Conservation (phyloP, 2,888 invertebrate species). For the Macrosoma leucophasiata region DNA sequence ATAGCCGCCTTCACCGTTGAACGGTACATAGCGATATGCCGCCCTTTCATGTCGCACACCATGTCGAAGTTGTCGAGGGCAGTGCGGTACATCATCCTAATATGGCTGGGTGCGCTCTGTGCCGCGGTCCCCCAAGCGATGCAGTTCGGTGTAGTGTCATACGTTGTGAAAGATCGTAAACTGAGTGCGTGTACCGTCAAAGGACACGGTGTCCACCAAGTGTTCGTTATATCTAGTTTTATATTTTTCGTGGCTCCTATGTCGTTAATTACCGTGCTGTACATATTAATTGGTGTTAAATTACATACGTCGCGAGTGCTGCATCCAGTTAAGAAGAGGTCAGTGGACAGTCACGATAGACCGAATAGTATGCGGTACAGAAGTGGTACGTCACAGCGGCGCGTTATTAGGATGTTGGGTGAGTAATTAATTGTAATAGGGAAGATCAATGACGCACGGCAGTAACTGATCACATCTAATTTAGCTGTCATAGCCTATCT, state of each 20-base stretch:
- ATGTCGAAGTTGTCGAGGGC: conserved; percentile 90
- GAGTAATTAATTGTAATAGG: no score
- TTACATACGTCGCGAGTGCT: conserved; percentile 79
- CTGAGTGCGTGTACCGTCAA: conserved; percentile 76
- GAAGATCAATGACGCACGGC: no score
- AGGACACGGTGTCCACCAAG: conserved; percentile 77
- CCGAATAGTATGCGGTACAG: conserved; percentile 61
- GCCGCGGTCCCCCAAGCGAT: conserved; percentile 86
- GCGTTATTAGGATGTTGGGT: conserved; percentile 89
- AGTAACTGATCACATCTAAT: no score
- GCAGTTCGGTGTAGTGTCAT: conserved; percentile 83
- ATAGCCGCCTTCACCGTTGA: conserved; percentile 94
- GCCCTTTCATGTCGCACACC: conserved; percentile 88
- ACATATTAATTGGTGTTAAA: conserved; percentile 84
- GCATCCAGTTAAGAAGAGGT: conserved; percentile 74
- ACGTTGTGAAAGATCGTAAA: conserved; percentile 60
- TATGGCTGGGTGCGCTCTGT: conserved; percentile 87
- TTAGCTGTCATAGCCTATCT: no score
- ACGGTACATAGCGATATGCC: conserved; percentile 90
- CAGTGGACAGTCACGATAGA: conserved; percentile 60
- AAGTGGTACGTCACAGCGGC: conserved; percentile 73
- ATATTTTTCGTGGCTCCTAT: conserved; percentile 91
- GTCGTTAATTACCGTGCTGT: conserved; percentile 89
- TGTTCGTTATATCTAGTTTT: conserved; percentile 86
- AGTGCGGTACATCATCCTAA: conserved; percentile 81